Percentiles rank a stretch among this genome's conserved stretches.
These are phyloP conservation scores for Neoarius graeffei DNA, from an alignment of 2,113 vertebrate species.

Conservation along the genomic window DNA sequence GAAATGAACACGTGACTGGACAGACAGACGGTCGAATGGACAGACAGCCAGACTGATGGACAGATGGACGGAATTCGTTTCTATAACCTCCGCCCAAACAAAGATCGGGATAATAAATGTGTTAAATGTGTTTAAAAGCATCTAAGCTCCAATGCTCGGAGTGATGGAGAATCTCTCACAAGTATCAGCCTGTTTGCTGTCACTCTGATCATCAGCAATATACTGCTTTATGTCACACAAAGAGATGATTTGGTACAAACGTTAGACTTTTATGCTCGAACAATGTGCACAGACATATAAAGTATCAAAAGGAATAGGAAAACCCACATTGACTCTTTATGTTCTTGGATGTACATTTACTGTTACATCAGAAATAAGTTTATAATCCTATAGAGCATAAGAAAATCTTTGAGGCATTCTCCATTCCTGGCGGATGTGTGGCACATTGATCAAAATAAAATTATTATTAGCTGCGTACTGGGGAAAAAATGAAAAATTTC, in stretches of 20 bases:
- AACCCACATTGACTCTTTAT: not conserved
- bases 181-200: slow-evolving; percentile 5
- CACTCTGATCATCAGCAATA: not conserved
- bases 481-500: no score
- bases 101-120: no score
- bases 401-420: not conserved
- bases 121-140: not conserved
- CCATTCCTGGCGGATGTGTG: not conserved
- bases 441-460: not conserved
- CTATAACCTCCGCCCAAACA: no score
- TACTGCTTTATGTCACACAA: not conserved
- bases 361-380: not conserved
- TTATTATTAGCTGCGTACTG: no score
- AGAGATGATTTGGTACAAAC: not conserved
- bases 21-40: no score
- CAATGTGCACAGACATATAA: not conserved
- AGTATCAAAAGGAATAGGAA: not conserved
- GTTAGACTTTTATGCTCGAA: not conserved
- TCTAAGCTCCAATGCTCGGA: not conserved
- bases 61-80: no score
- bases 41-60: no score
- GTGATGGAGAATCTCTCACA: not conserved
- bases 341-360: not conserved
- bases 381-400: not conserved
- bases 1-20: no score